Percentiles rank a stretch among this genome's conserved stretches.
These are phyloP conservation scores for Catalaphyllia jardinei DNA, from an alignment of 64 coral and sea anemone species.

Conservation along the genomic window DNA sequence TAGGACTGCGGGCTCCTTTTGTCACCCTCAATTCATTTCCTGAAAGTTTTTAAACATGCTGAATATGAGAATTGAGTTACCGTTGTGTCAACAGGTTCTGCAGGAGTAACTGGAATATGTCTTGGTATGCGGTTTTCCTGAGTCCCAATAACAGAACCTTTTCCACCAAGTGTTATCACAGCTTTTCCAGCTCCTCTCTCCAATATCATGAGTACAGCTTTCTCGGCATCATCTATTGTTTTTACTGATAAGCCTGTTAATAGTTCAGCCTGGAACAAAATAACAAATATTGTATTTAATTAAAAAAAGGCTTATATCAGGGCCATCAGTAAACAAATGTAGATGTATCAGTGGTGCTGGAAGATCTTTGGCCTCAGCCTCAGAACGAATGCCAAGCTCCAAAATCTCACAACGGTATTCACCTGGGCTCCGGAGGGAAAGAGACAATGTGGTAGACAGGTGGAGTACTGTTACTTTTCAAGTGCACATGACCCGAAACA, in stretches of 20 bases:
- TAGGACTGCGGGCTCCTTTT: too few species aligned
- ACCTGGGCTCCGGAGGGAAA: too few species aligned
- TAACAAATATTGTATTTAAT: neutral
- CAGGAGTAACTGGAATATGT: conserved; percentile 76
- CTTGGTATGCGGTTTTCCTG: conserved; percentile 83
- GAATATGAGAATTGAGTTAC: conserved; percentile 33
- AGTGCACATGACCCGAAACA: too few species aligned
- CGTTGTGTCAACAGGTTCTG: conserved; percentile 86
- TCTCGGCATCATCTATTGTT: conserved; percentile 81
- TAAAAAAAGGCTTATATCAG: too few species aligned
- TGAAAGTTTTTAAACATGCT: neutral
- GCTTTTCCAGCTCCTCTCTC: conserved; percentile 84
- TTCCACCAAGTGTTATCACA: conserved; percentile 82
- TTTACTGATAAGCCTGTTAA: conserved; percentile 89
- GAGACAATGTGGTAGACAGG: too few species aligned
- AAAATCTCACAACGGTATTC: too few species aligned
- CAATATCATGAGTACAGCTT: conserved; percentile 87
- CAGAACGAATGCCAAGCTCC: too few species aligned
- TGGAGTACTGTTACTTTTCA: too few species aligned
- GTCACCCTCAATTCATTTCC: too few species aligned
- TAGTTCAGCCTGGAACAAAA: conserved; percentile 78
- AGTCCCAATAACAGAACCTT: conserved; percentile 91
- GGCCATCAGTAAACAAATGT: too few species aligned
- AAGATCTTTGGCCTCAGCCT: too few species aligned
- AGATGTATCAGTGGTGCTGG: too few species aligned